A percentile compares a stretch with the other conserved stretches of the same genome.
Evolutionary conservation across 2,888 invertebrate species (phyloP).

Genomic region (Acanthosepion pharaonis): DNA sequence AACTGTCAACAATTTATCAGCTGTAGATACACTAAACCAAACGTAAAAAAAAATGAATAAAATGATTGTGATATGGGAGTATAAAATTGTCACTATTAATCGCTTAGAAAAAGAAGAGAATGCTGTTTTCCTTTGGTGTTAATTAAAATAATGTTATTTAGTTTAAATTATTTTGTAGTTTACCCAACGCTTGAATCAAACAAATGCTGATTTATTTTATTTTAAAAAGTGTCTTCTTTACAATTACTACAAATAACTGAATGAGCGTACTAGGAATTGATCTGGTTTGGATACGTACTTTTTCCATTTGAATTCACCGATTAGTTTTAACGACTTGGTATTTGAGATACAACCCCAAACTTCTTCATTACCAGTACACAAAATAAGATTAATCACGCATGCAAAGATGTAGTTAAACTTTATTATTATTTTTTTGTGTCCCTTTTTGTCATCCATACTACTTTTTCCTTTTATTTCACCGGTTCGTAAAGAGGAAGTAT

Average conservation of each 20-base stretch:
- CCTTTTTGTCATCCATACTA: background rate
- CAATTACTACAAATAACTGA: background rate
- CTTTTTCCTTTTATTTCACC: background rate
- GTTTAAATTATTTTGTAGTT: background rate
- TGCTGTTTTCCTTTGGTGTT: background rate
- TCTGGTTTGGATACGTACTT: background rate
- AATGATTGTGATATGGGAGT: background rate
- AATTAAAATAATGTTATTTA: background rate
- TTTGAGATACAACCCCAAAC: background rate
- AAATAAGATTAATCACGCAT: background rate
- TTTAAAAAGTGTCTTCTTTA: too few species aligned
- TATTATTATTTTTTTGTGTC: background rate
- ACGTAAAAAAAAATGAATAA: too few species aligned
- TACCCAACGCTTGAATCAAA: background rate
- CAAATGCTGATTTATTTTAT: background rate
- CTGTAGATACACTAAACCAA: background rate
- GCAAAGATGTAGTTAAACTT: background rate
- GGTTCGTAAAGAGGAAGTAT: constrained; percentile 25
- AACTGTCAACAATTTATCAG: background rate
- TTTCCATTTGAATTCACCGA: background rate
- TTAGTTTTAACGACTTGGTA: background rate
- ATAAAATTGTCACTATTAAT: background rate
- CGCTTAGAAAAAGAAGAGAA: background rate
- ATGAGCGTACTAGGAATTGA: too few species aligned
- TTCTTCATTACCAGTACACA: background rate